These are phyloP conservation scores for Drosophila testacea DNA, from an alignment of 2,888 invertebrate species.

Conservation along the genomic window DNA sequence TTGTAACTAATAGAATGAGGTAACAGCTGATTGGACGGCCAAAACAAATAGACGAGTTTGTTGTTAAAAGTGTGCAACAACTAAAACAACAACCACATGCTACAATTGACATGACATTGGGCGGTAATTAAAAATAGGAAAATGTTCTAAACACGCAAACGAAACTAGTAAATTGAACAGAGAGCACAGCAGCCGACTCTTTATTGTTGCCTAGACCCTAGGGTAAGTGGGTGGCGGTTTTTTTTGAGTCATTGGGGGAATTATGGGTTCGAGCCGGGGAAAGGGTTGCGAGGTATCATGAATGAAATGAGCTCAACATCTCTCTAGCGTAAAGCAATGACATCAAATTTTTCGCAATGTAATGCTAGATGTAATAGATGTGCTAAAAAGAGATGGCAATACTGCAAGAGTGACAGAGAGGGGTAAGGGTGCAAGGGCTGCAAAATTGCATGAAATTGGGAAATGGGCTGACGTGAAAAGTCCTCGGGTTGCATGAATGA, in stretches of 20 bases:
- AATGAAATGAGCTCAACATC: conserved; percentile 71
- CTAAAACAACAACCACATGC: conserved; percentile 3
- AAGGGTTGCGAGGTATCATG: conserved; percentile 47
- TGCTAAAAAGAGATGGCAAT: conserved; percentile 23
- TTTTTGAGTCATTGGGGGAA: neutral
- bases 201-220: neutral
- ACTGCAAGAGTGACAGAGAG: neutral
- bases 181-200: neutral
- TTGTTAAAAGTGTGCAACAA: conserved; percentile 18
- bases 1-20: neutral
- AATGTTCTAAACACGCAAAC: conserved; percentile 32
- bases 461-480: conserved; percentile 45
- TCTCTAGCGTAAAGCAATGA: conserved; percentile 23
- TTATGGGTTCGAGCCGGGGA: neutral
- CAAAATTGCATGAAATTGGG: conserved; percentile 46
- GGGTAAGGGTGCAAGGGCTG: neutral
- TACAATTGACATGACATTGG: conserved; percentile 62
- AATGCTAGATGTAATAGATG: conserved; percentile 31
- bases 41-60: conserved; percentile 3
- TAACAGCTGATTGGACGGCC: conserved; percentile 37
- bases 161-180: conserved; percentile 25
- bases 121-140: conserved; percentile 59
- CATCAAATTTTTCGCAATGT: conserved; percentile 21
- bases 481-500: conserved; percentile 63
- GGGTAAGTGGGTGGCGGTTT: conserved; percentile 7